Evolutionary conservation across 2,113 vertebrate genomes (phyloP), one percentile per base, ranked within the genome.

Genomic region (Eretmodus cyanostictus): DNA sequence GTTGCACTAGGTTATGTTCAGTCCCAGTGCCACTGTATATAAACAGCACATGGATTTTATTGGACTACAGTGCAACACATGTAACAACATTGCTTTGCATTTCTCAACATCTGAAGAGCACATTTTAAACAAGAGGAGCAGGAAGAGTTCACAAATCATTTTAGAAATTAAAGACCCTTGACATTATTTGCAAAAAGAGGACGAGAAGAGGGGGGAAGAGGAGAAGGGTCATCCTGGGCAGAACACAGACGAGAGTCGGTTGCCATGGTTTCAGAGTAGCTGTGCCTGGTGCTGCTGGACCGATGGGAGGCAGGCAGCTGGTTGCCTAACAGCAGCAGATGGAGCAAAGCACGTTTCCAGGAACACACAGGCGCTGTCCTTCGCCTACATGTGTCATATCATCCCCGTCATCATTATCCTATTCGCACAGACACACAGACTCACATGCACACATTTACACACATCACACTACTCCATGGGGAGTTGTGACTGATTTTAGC

Each of bases 291-390:
- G 92, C 93, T 92, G 92, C 91, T 89, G 92, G 88, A 91, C 87
- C 71, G 79, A 92, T 89, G 89, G 93, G 90, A 92, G 83, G 87
- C 85, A 91, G 94, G 90, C 94, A 95, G 95, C 95, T 95, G 94
- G 94, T 92, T 93, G 93, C 87, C 86, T 80, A 86, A 93, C 93
- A 94, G 92, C 92, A 95, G 91, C 95, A 96, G 95, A 96, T 96
- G 95, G 95, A 95, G 90, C 85, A 81, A 71, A 16, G 79, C 92
- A 88, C 89, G 89, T 94, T 95, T 94, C 89, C 92, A 91, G 91
- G 93, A 93, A 94, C 90, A 89, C 88, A 91, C 86, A 90, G 89
- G 55, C 91, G 53, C 81, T 82, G 88, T 89, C 59, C 93, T 86
- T 92, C 86, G 89, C 87, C 91, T 89, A 91, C 89, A 90, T 85